A percentile compares a stretch with the other conserved stretches of the same genome.
These are phyloP conservation scores for Odocoileus virginianus DNA, from an alignment of 2,113 vertebrate genomes.

Conservation along the genomic window DNA sequence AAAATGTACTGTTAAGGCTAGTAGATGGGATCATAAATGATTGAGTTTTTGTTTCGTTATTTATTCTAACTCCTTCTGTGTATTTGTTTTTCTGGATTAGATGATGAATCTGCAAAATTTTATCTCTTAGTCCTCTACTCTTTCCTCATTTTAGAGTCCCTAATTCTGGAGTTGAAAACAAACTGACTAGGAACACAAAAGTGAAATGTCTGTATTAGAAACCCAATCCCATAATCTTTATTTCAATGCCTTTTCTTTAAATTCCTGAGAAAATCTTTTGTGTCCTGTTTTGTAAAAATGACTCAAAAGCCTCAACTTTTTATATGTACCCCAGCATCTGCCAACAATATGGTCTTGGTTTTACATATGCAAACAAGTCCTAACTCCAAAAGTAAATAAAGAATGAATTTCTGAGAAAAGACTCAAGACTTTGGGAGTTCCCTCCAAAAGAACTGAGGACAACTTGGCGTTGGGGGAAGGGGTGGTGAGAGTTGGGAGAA, in stretches of 20 bases:
- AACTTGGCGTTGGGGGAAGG: neutral
- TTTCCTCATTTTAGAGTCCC: neutral
- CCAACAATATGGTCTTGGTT: slow-evolving; percentile 37
- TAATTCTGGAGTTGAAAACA: neutral
- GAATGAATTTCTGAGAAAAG: slow-evolving; percentile 9
- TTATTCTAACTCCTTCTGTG: neutral
- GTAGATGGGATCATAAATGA: neutral
- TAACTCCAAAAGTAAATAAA: slow-evolving; percentile 40
- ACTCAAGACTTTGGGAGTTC: neutral
- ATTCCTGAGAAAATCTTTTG: slow-evolving; percentile 49
- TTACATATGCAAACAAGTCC: slow-evolving; percentile 51
- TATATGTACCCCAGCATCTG: slow-evolving; percentile 32
- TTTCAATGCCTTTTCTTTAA: neutral
- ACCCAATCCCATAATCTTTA: neutral
- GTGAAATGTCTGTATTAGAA: slow-evolving; percentile 14
- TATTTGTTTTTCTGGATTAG: neutral
- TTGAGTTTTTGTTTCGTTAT: neutral
- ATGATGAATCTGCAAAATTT: neutral
- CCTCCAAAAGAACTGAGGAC: neutral
- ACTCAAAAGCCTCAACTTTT: slow-evolving; percentile 31
- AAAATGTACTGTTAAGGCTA: neutral
- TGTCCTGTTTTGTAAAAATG: slow-evolving; percentile 21
- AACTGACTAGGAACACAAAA: neutral
- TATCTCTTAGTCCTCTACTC: neutral
- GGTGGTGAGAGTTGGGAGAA: neutral